These are phyloP conservation scores for Stenopsyche tienmushanensis DNA, from an alignment of 1,140 invertebrate species.

Conservation along the genomic window DNA sequence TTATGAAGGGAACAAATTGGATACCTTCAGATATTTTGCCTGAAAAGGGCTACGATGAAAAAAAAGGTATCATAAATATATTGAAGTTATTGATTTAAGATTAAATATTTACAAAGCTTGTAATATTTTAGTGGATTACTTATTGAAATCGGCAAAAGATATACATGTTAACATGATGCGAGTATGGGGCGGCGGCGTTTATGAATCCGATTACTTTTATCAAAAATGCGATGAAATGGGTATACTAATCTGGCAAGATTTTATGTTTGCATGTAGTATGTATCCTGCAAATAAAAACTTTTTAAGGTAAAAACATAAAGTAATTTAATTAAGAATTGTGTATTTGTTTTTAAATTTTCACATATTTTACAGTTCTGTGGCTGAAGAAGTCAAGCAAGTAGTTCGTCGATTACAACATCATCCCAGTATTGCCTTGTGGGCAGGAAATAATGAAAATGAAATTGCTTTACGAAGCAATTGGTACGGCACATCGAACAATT, in stretches of 20 bases:
- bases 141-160: slow-evolving; percentile 73
- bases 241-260: slow-evolving; percentile 89
- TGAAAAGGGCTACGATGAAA: slow-evolving; percentile 62
- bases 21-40: slow-evolving; percentile 90
- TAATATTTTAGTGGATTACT: slow-evolving; percentile 48
- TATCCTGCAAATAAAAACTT: slow-evolving; percentile 81
- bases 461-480: slow-evolving; percentile 81
- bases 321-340: too few species aligned
- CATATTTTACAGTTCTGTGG: slow-evolving; percentile 59
- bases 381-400: slow-evolving; percentile 80
- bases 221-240: slow-evolving; percentile 78
- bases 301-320: slow-evolving; percentile 60
- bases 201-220: slow-evolving; percentile 93
- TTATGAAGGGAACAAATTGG: slow-evolving; percentile 95
- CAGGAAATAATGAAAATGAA: slow-evolving; percentile 99
- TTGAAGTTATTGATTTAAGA: neutral
- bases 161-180: slow-evolving; percentile 92
- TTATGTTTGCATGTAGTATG: slow-evolving; percentile 97
- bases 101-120: neutral
- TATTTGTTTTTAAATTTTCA: slow-evolving; percentile 8
- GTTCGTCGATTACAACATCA: slow-evolving; percentile 84
- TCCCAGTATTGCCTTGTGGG: slow-evolving; percentile 85
- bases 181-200: slow-evolving; percentile 97
- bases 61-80: slow-evolving; percentile 39
- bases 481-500: slow-evolving; percentile 68